These are phyloP conservation scores for Cyclopterus lumpus DNA, from an alignment of 2,797 vertebrate species.

Conservation along the genomic window DNA sequence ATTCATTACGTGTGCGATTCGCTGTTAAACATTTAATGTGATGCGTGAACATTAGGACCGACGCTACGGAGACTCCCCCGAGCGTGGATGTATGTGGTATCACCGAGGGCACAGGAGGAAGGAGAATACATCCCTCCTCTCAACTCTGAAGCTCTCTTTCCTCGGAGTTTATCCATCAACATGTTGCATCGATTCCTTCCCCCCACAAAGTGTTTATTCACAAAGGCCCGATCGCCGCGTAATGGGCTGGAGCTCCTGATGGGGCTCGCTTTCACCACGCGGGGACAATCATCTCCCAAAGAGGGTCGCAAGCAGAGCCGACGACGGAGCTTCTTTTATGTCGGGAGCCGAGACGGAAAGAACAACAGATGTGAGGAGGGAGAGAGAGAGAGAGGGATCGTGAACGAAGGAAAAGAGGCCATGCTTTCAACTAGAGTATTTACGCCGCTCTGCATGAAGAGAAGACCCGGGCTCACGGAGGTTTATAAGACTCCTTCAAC, in stretches of 20 bases:
- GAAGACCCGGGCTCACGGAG: neutral
- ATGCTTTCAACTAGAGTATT: constrained; percentile 12
- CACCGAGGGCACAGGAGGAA: constrained; percentile 40
- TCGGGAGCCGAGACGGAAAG: constrained; percentile 1
- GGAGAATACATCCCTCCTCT: constrained; percentile 11
- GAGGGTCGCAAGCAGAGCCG: constrained; percentile 51
- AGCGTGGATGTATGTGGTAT: constrained; percentile 43
- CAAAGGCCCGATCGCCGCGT: constrained; percentile 64
- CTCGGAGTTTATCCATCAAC: constrained; percentile 63
- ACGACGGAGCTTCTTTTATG: constrained; percentile 53
- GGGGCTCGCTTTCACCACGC: constrained; percentile 65
- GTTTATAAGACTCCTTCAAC: too few species aligned
- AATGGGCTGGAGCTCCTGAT: constrained; percentile 66
- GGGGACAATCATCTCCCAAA: constrained; percentile 67
- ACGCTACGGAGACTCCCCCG: constrained; percentile 41
- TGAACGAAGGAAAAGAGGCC: constrained; percentile 36
- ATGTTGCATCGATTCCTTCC: constrained; percentile 52
- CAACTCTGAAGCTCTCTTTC: constrained; percentile 13
- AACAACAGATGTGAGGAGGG: constrained; percentile 13
- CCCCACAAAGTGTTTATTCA: constrained; percentile 55
- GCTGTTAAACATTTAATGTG: constrained; percentile 56
- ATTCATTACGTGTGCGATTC: constrained; percentile 64
- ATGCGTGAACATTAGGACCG: constrained; percentile 62
- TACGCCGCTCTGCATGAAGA: constrained; percentile 30
- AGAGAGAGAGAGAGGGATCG: constrained; percentile 11